Conservation (phyloP, 2,797 vertebrate species). For the Ceryle rudis region DNA sequence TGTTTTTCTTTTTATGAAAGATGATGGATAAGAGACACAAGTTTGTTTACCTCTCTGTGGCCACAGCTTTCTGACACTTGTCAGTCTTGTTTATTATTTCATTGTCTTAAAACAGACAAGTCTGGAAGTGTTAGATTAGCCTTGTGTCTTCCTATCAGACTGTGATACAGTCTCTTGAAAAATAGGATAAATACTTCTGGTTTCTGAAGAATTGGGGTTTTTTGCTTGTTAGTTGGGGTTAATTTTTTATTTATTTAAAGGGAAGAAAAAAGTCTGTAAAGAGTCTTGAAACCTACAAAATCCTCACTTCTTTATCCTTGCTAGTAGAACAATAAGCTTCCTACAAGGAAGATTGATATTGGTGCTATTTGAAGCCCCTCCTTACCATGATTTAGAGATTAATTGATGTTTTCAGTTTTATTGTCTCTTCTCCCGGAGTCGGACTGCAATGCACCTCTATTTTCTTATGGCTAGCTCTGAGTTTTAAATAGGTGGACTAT, state of each 20-base stretch:
- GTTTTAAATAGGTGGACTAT: background rate
- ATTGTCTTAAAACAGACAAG: background rate
- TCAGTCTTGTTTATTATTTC: background rate
- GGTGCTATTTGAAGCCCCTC: background rate
- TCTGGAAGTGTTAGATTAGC: background rate
- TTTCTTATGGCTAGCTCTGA: background rate
- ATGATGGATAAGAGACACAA: background rate
- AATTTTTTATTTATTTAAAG: background rate
- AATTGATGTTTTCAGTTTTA: background rate
- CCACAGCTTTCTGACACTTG: background rate
- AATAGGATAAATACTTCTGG: background rate
- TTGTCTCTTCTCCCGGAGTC: background rate
- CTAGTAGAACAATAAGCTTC: background rate
- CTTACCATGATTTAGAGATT: background rate
- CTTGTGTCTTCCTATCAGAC: background rate
- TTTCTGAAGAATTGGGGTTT: background rate
- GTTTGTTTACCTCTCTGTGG: background rate
- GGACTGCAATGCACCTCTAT: background rate
- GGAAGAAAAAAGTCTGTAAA: background rate
- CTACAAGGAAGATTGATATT: background rate
- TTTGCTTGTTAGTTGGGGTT: background rate
- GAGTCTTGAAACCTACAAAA: background rate
- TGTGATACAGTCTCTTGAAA: background rate
- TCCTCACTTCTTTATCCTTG: background rate
- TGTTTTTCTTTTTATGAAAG: background rate